Conservation (phyloP, 2,797 vertebrate genomes). For the Lagodon rhomboides region DNA sequence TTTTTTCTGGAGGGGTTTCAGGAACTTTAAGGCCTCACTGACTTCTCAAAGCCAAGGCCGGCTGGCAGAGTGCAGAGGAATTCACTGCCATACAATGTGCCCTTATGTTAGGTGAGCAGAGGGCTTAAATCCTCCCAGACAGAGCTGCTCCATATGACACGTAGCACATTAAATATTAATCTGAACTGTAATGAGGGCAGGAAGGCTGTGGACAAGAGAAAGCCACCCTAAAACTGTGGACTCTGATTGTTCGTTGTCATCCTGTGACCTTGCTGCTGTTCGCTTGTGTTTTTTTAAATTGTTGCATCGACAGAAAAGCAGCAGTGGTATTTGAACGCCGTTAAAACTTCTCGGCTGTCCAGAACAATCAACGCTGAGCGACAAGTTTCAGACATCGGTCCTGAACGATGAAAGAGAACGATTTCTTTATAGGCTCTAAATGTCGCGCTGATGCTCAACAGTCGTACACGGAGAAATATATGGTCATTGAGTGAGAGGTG, state of each 20-base stretch:
- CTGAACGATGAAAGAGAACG: slow-evolving; percentile 12
- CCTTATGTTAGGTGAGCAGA: slow-evolving; percentile 65
- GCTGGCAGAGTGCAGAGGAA: slow-evolving; percentile 53
- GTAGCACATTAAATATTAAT: slow-evolving; percentile 55
- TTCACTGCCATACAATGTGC: slow-evolving; percentile 66
- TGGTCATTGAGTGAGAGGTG: slow-evolving; percentile 2
- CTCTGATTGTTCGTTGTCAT: background rate
- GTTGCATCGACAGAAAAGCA: too few relatives aligned
- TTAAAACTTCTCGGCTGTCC: background rate
- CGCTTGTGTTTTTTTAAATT: background rate
- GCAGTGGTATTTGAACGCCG: slow-evolving; percentile 17
- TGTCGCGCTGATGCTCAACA: slow-evolving; percentile 19
- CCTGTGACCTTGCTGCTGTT: background rate
- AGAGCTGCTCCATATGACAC: slow-evolving; percentile 47
- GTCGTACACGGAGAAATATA: background rate
- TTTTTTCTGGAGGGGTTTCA: slow-evolving; percentile 50
- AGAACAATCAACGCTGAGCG: background rate
- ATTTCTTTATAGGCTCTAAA: background rate
- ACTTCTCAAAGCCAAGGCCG: slow-evolving; percentile 47
- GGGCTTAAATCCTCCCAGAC: slow-evolving; percentile 33
- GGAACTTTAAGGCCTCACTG: slow-evolving; percentile 59
- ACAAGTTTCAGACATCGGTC: background rate
- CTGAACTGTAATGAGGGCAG: slow-evolving; percentile 22
- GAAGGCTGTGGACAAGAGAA: background rate
- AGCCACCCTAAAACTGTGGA: background rate